Evolutionary conservation across 2,113 vertebrate genomes (phyloP).

Genomic region (Sphaerodactylus townsendi): DNA sequence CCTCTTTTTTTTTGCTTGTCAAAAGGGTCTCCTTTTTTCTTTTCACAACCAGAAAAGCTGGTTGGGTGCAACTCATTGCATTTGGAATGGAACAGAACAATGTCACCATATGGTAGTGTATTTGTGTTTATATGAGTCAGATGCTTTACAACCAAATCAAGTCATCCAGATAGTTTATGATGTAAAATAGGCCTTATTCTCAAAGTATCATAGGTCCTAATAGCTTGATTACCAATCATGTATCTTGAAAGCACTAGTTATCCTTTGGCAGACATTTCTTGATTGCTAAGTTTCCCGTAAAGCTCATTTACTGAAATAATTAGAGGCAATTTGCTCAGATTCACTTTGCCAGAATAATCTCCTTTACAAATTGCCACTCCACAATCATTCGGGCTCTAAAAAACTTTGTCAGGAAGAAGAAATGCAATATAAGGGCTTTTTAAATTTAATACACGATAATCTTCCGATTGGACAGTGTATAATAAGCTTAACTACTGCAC

Average conservation of each 20-base stretch:
- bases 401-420: constrained; percentile 66
- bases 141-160: constrained; percentile 44
- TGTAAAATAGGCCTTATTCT: constrained; percentile 30
- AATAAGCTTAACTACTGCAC: constrained; percentile 63
- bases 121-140: not conserved
- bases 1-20: too few relatives aligned
- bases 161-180: constrained; percentile 36
- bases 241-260: constrained; percentile 47
- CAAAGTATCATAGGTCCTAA: constrained; percentile 41
- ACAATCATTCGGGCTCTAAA: constrained; percentile 64
- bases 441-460: constrained; percentile 72
- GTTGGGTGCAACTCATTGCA: not conserved
- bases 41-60: too few relatives aligned
- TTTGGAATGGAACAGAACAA: constrained; percentile 31
- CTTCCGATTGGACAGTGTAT: constrained; percentile 62
- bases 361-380: constrained; percentile 73
- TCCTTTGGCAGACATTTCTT: constrained; percentile 57
- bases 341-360: constrained; percentile 69
- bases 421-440: constrained; percentile 62
- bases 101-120: not conserved
- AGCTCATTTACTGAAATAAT: constrained; percentile 74
- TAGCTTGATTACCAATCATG: constrained; percentile 45
- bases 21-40: too few relatives aligned
- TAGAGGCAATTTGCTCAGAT: constrained; percentile 74
- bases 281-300: constrained; percentile 68